Evolutionary conservation across 2,113 vertebrate species (phyloP), one percentile per base, ranked within the genome.

Genomic region (Ciconia maguari): DNA sequence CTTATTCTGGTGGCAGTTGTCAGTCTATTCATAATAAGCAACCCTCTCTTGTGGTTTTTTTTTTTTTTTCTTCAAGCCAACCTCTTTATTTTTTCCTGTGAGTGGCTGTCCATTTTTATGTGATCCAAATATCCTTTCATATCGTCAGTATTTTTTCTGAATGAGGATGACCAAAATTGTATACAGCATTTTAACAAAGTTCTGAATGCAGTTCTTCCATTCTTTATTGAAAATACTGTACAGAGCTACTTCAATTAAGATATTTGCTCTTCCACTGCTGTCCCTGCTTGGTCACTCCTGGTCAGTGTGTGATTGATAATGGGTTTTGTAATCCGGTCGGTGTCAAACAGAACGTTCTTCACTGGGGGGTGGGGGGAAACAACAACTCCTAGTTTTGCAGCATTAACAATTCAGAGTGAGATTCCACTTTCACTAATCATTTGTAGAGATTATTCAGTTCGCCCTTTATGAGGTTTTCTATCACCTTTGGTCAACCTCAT

Each of bases 341-440:
- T 29, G 26, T 58, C 20, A 68, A 57, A 51, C 11, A 75, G 74
- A 60, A 24, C 32, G 20, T 48, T 61, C 20, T 42, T 41, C 7
- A 14, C 4, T n/a, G 5, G 10, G 16, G 7, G 24, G 22, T 5
- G 10, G 19, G 7, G 7, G 5, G 3, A 6, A 5, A 48, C 41
- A 38, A 38, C 38, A 38, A 38, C 7, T 51, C 14, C 38, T 48
- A 30, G 27, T 55, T 85, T 46, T 77, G 16, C 29, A 72, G 8
- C 10, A 48, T 32, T 60, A 64, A 44, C 9, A n/a, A 16, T n/a
- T 64, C 18, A 60, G n/a, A 55, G 24, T 70, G 51, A 69, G 44
- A 51, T 81, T 77, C 36, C 2, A 9, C 34, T 89, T 76, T 15
- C 11, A n/a, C 52, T 26, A 42, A 34, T 34, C 8, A 51, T 29